phyloP scores from a whole-genome alignment of 64 coral and sea anemone genomes.

The Montipora capricornis region DNA sequence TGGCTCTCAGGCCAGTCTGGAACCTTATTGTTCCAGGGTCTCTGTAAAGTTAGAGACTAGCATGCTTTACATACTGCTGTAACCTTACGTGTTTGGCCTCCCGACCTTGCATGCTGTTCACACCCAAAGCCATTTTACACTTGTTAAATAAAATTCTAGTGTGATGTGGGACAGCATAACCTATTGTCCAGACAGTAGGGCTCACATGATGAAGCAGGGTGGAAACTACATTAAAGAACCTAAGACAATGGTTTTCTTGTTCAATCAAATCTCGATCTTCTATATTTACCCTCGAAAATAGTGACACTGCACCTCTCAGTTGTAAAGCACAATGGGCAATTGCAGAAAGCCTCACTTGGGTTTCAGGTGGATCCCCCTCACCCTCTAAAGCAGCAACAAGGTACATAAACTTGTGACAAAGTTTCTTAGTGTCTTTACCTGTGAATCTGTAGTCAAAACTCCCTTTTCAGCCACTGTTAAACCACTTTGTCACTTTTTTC shows the following conservation, averaged over 20 bases:
- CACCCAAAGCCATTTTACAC: slow-evolving; percentile 44
- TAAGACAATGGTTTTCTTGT: slow-evolving; percentile 22
- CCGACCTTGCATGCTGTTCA: slow-evolving; percentile 56
- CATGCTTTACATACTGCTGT: slow-evolving; percentile 46
- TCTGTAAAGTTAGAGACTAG: slow-evolving; percentile 5
- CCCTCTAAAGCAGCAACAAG: background rate
- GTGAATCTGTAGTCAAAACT: no score
- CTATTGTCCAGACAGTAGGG: slow-evolving; percentile 77
- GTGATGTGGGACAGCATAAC: slow-evolving; percentile 68
- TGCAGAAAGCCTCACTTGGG: no score
- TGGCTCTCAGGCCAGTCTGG: no score
- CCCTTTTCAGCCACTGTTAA: no score
- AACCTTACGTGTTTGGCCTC: slow-evolving; percentile 62
- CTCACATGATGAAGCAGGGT: slow-evolving; percentile 34
- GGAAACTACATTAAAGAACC: slow-evolving; percentile 56
- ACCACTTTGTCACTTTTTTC: no score
- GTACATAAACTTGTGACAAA: slow-evolving; percentile 60
- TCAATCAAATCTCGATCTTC: background rate
- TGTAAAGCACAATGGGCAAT: slow-evolving; percentile 3
- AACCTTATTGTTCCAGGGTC: no score
- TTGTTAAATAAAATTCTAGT: slow-evolving; percentile 2
- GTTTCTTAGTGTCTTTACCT: slow-evolving; percentile 69
- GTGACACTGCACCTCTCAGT: slow-evolving; percentile 48
- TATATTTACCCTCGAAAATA: slow-evolving; percentile 49
- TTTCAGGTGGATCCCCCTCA: slow-evolving; percentile 10